phyloP scores from a whole-genome alignment of 2,888 invertebrate genomes.

The Callosobruchus maculatus region DNA sequence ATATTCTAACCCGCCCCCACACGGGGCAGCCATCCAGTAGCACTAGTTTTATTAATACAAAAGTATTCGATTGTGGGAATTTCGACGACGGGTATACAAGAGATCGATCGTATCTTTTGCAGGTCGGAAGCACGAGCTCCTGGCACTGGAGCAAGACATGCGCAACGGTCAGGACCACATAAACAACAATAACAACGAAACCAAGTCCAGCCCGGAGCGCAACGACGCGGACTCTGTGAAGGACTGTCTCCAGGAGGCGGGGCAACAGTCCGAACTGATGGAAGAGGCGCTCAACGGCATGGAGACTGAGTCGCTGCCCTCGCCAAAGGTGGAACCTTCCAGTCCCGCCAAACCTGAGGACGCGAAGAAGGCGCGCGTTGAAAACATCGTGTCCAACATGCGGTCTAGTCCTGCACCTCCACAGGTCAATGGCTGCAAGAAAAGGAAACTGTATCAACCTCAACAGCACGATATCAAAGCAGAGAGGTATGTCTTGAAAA shows the following conservation, averaged over 20 bases:
- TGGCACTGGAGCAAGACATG: constrained; percentile 67
- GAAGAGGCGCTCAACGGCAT: constrained; percentile 61
- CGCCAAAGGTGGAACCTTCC: constrained; percentile 54
- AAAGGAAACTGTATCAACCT: constrained; percentile 92
- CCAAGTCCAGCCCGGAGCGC: constrained; percentile 48
- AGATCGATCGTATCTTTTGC: background rate
- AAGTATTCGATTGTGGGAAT: too few relatives aligned
- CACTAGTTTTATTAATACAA: too few relatives aligned
- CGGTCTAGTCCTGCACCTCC: constrained; percentile 79
- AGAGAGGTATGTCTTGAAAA: constrained; percentile 61
- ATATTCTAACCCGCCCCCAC: too few relatives aligned
- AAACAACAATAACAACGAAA: constrained; percentile 53
- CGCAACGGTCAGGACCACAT: constrained; percentile 52
- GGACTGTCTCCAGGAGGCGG: constrained; percentile 63
- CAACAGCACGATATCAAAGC: constrained; percentile 81
- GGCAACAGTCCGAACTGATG: constrained; percentile 53
- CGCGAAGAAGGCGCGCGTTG: constrained; percentile 89
- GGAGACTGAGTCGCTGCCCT: constrained; percentile 60
- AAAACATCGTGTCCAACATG: constrained; percentile 94
- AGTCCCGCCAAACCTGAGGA: constrained; percentile 62
- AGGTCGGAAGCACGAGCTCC: constrained; percentile 72
- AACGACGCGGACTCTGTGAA: constrained; percentile 40
- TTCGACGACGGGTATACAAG: too few relatives aligned
- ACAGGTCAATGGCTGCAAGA: constrained; percentile 90
- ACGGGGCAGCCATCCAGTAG: too few relatives aligned